Evolutionary conservation across 2,888 invertebrate species (phyloP).

Genomic region (Nysson spinosus): DNA sequence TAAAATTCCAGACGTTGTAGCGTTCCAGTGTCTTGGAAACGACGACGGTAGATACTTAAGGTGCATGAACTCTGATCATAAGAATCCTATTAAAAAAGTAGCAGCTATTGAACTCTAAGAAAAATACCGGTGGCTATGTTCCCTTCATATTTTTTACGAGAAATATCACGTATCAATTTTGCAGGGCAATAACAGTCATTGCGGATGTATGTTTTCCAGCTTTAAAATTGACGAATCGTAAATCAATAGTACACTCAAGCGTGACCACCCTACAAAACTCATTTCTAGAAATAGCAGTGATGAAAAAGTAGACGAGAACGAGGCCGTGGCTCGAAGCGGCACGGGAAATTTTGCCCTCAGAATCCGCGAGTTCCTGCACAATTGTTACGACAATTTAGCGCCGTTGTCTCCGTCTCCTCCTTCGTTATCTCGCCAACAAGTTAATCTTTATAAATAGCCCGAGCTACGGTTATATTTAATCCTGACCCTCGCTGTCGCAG

Average conservation of each 20-base stretch:
- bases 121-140: too few species aligned
- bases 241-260: too few species aligned
- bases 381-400: slow-evolving; percentile 70
- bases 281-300: too few species aligned
- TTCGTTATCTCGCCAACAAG: slow-evolving; percentile 76
- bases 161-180: too few species aligned
- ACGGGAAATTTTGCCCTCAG: slow-evolving; percentile 63
- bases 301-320: slow-evolving; percentile 33
- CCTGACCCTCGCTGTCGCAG: slow-evolving; percentile 71
- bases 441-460: slow-evolving; percentile 76
- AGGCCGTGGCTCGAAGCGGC: slow-evolving; percentile 49
- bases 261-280: too few species aligned
- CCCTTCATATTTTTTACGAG: too few species aligned
- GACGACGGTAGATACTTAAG: slow-evolving; percentile 13
- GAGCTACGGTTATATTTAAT: slow-evolving; percentile 75
- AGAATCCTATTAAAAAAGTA: not conserved
- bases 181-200: too few species aligned
- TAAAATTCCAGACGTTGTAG: slow-evolving; percentile 55
- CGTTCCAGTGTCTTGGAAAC: slow-evolving; percentile 44
- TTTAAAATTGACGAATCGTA: too few species aligned
- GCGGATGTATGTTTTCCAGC: too few species aligned
- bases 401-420: slow-evolving; percentile 66
- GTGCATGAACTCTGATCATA: slow-evolving; percentile 25
- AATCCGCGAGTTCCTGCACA: slow-evolving; percentile 66
- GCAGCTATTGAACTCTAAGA: too few species aligned